Evolutionary conservation across 2,888 invertebrate species (phyloP), one percentile per base, ranked within the genome.

Genomic region (Phaedon cochleariae): DNA sequence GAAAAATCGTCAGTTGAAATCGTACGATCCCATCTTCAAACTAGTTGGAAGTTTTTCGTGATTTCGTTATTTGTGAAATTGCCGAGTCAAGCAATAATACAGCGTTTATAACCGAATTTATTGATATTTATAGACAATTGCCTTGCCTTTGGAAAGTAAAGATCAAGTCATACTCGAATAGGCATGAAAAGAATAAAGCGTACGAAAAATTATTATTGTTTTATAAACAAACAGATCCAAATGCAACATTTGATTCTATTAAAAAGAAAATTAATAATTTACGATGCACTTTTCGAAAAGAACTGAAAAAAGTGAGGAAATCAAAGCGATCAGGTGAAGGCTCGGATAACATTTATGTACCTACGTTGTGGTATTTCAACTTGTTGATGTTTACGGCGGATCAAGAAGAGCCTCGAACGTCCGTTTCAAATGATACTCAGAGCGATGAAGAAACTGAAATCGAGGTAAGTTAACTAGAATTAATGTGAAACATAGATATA

Each of bases 41-140:
- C n/a, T n/a, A n/a, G n/a, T n/a, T n/a, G n/a, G n/a, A n/a, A n/a
- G n/a, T n/a, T n/a, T n/a, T n/a, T n/a, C n/a, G n/a, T n/a, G n/a
- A n/a, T n/a, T n/a, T n/a, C n/a, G n/a, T n/a, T n/a, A n/a, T n/a
- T n/a, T n/a, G n/a, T n/a, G n/a, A n/a, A n/a, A n/a, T n/a, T n/a
- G n/a, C n/a, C n/a, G n/a, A n/a, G n/a, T n/a, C n/a, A n/a, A n/a
- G n/a, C n/a, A n/a, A n/a, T n/a, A n/a, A n/a, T n/a, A n/a, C n/a
- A n/a, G n/a, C n/a, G n/a, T n/a, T n/a, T n/a, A n/a, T n/a, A n/a
- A n/a, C 15, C 26, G 26, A 52, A 52, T 52, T 26, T 7, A 53
- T 61, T 61, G 52, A 61, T 53, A 41, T 59, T 51, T 59, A 59
- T n/a, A n/a, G n/a, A n/a, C n/a, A n/a, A n/a, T n/a, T n/a, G n/a